Evolutionary conservation across 1,140 invertebrate species (phyloP).

Genomic region (Philotrypesis tridentata): DNA sequence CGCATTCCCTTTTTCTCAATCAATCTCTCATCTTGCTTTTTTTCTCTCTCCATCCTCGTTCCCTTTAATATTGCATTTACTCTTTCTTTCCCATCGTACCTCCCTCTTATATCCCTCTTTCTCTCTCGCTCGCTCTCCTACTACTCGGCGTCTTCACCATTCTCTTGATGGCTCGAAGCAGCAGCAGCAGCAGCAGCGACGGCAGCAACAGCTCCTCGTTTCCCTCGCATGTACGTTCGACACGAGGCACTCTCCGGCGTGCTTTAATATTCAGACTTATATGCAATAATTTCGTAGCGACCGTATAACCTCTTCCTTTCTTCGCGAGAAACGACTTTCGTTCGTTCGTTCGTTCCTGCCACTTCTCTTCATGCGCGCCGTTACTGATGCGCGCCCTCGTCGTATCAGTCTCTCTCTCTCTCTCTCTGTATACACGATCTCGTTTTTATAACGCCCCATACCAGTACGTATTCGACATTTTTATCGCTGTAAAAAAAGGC

Average conservation of each 20-base stretch:
- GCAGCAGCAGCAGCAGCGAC: conserved; percentile 23
- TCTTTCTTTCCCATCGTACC: conserved; percentile 18
- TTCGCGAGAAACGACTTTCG: conserved; percentile 53
- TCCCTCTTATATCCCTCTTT: neutral
- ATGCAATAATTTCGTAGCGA: conserved; percentile 73
- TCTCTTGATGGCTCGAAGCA: conserved; percentile 54
- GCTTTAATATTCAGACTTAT: conserved; percentile 74
- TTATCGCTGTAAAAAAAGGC: neutral
- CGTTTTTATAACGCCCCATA: conserved; percentile 30
- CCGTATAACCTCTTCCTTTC: conserved; percentile 62
- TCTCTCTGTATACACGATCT: conserved; percentile 33
- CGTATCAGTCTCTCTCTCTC: conserved; percentile 32
- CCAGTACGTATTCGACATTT: neutral
- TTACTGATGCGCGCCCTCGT: conserved; percentile 5
- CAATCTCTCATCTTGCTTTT: conserved; percentile 16
- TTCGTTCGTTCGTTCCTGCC: conserved; percentile 46
- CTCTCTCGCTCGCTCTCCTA: conserved; percentile 35
- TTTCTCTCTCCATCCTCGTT: neutral
- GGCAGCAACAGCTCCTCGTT: conserved; percentile 32
- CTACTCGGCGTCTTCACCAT: conserved; percentile 50
- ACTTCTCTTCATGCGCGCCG: conserved; percentile 37
- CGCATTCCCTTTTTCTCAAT: conserved; percentile 19
- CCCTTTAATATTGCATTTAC: conserved; percentile 28
- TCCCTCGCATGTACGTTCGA: conserved; percentile 34
- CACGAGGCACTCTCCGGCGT: conserved; percentile 63